These are phyloP conservation scores for Dasypus novemcinctus DNA, from an alignment of 2,113 vertebrate genomes.

Conservation along the genomic window DNA sequence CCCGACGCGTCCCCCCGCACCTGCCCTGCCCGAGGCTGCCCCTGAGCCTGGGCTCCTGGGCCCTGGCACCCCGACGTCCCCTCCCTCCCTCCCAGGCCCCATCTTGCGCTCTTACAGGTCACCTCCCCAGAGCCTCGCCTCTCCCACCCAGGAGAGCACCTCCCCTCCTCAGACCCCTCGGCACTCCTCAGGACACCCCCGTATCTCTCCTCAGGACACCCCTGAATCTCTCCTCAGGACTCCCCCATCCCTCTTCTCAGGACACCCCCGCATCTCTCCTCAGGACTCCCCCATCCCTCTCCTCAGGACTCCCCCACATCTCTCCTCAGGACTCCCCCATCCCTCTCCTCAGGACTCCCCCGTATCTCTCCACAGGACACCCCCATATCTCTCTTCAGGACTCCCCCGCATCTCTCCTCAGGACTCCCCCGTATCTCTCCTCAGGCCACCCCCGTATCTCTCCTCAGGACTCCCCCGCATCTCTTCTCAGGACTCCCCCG, in stretches of 20 bases:
- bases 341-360: neutral
- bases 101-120: neutral
- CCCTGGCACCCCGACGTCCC: too few species aligned
- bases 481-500: neutral
- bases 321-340: neutral
- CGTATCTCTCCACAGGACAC: too few species aligned
- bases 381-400: too few species aligned
- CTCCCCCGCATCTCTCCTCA: neutral
- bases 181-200: too few species aligned
- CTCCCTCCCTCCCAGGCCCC: neutral
- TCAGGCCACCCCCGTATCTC: neutral
- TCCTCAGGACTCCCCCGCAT: accelerated
- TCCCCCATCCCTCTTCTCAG: neutral
- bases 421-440: neutral
- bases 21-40: neutral
- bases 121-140: neutral
- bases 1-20: accelerated
- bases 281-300: too few species aligned
- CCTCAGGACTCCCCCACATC: too few species aligned
- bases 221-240: neutral
- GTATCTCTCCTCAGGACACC: neutral
- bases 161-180: accelerated
- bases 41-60: neutral
- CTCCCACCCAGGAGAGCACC: neutral
- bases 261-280: neutral